A percentile compares a stretch with the other conserved stretches of the same genome.
Evolutionary conservation across 1,140 invertebrate genomes (phyloP).

Genomic region (Sarcophaga bullata): DNA sequence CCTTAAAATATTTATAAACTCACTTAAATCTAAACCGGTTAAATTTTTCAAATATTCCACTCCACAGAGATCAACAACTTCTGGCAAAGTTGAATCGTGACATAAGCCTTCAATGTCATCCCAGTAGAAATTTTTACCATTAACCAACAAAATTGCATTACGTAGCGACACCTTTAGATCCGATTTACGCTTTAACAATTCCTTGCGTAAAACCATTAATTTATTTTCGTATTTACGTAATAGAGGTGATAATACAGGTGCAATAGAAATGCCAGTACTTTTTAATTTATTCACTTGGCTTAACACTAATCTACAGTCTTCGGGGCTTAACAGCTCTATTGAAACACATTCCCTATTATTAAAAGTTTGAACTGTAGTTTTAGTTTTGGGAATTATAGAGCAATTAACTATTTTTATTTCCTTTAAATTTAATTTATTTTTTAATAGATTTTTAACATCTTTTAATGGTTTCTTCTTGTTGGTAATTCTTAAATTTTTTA

Average conservation of each 20-base stretch:
- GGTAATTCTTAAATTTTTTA: slow-evolving; percentile 32
- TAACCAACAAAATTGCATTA: slow-evolving; percentile 31
- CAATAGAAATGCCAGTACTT: slow-evolving; percentile 43
- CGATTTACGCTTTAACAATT: slow-evolving; percentile 38
- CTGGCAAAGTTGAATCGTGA: background rate
- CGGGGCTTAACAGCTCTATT: slow-evolving; percentile 20
- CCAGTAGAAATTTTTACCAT: slow-evolving; percentile 41
- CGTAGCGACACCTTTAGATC: slow-evolving; percentile 37
- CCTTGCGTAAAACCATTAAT: slow-evolving; percentile 42
- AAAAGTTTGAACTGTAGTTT: background rate
- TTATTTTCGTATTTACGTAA: slow-evolving; percentile 40
- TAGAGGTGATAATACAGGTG: slow-evolving; percentile 32
- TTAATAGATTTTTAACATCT: slow-evolving; percentile 31
- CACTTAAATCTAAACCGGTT: slow-evolving; percentile 39
- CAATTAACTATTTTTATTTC: slow-evolving; percentile 31
- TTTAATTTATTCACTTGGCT: slow-evolving; percentile 37
- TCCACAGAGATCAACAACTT: slow-evolving; percentile 3
- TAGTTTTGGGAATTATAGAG: background rate
- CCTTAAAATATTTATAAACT: slow-evolving; percentile 43
- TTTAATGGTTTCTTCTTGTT: background rate
- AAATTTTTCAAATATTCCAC: slow-evolving; percentile 33
- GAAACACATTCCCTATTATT: background rate
- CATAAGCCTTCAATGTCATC: slow-evolving; percentile 42
- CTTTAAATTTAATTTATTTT: background rate
- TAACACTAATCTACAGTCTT: slow-evolving; percentile 34